Percentiles rank a stretch among this genome's conserved stretches.
These are phyloP conservation scores for Sorex araneus DNA, from an alignment of 2,113 vertebrate genomes.

Conservation along the genomic window DNA sequence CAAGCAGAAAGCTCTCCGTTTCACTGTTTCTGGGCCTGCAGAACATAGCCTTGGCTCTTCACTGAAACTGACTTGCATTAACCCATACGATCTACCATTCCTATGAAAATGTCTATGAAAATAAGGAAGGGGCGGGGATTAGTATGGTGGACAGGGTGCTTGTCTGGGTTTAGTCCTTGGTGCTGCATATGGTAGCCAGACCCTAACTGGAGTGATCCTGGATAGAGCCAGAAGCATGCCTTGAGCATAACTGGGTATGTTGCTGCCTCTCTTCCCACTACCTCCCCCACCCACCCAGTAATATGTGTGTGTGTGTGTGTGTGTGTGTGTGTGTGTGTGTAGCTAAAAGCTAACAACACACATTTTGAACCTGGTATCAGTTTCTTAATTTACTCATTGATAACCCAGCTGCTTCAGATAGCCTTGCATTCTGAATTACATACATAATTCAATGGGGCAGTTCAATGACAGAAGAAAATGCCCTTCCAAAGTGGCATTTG, in stretches of 20 bases:
- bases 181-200: no score
- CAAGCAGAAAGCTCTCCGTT: neutral
- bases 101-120: neutral
- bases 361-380: neutral
- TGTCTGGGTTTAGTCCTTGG: no score
- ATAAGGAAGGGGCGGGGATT: neutral
- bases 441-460: conserved; percentile 41
- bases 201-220: no score
- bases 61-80: neutral
- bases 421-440: neutral
- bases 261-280: no score
- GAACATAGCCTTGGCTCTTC: neutral
- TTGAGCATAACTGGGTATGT: no score
- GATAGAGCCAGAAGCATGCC: no score
- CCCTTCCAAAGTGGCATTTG: conserved; percentile 54
- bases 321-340: no score
- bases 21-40: neutral
- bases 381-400: conserved; percentile 10
- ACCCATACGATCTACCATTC: neutral
- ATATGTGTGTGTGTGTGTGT: no score
- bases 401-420: conserved; percentile 37
- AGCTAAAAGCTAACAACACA: no score
- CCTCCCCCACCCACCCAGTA: no score
- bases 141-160: no score
- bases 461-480: conserved; percentile 47